Base-by-base conservation (phyloP, 2,113 vertebrate species). In the Sinocyclocheilus rhinocerous region DNA sequence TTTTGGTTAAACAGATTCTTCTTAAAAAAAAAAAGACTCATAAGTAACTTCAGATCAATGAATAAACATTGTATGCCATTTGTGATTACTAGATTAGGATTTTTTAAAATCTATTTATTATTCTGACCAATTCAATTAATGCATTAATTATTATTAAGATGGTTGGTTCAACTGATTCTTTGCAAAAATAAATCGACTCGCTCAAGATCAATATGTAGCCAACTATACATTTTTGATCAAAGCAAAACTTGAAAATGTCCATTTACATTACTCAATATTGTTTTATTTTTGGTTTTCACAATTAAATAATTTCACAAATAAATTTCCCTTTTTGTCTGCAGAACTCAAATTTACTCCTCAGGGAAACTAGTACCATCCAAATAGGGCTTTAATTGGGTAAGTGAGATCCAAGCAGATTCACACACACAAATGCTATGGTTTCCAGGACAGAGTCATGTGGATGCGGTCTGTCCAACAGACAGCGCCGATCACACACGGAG, bases 361-460 rank as follows among this genome's bases (percentile, higher is more conserved):
- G 36, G 69, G 69, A 72, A 42, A 72, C 36, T 73, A 73, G 70
- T n/a, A 11, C 36, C 70, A 73, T 73, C 1, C 36, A 73, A 73
- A 73, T 45, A 45, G 20, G 36, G 36, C 36, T 45, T 73, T 73
- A n/a, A 73, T 70, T 36, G 16, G 67, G 33, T 70, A 73, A 73
- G 20, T 45, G 70, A 45, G 36, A 76, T 11, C 6, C 18, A 72
- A 42, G 26, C 11, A n/a, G 5, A 73, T 18, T 24, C 73, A 50
- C 39, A 22, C 72, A 77, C 67, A 72, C 67, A 70, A 1, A 20
- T 0, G 7, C 7, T 22, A 80, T 63, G 57, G 24, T 39, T 80
- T 61, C 22, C 55, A 39, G 24, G 11, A 36, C 7, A 20, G 45
- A 13, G 29, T 36, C 20, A 61, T 61, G 33, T 3, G 55, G 55